Conservation (phyloP, 1,140 invertebrate genomes). For the Temnothorax curvispinosus region DNA sequence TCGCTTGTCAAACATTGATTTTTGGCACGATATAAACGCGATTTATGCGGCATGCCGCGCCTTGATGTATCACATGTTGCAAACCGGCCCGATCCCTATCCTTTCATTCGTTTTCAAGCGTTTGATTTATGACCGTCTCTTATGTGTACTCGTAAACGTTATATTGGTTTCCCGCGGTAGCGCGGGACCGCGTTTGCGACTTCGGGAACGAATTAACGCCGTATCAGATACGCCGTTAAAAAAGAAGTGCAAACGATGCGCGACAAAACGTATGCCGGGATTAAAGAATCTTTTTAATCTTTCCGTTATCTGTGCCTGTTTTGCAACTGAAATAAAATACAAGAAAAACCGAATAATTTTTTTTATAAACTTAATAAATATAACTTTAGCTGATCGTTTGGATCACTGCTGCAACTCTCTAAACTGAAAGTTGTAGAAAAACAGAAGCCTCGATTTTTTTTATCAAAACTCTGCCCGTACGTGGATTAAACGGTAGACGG, state of each 20-base stretch:
- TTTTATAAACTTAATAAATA: background rate
- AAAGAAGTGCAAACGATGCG: slow-evolving; percentile 36
- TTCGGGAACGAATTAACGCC: slow-evolving; percentile 67
- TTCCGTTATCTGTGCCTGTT: background rate
- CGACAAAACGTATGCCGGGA: background rate
- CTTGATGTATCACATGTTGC: slow-evolving; percentile 54
- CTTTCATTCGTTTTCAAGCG: slow-evolving; percentile 69
- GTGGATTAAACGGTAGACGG: background rate
- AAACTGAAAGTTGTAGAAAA: background rate
- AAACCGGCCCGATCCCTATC: slow-evolving; percentile 64
- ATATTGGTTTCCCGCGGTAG: slow-evolving; percentile 70
- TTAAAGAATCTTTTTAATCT: background rate
- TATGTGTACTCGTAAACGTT: slow-evolving; percentile 72
- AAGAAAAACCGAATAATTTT: background rate
- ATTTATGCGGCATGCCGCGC: slow-evolving; percentile 53
- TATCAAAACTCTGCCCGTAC: background rate
- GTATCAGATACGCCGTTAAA: slow-evolving; percentile 55
- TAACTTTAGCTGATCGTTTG: background rate
- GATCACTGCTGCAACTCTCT: background rate
- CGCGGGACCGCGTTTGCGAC: slow-evolving; percentile 36
- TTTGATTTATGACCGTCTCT: slow-evolving; percentile 72
- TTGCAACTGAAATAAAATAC: background rate
- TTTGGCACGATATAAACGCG: slow-evolving; percentile 53
- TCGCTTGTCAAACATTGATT: slow-evolving; percentile 53
- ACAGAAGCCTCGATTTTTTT: background rate